Conservation (phyloP, 92 coral and sea anemone species). For the Epizoanthus scotinus region DNA sequence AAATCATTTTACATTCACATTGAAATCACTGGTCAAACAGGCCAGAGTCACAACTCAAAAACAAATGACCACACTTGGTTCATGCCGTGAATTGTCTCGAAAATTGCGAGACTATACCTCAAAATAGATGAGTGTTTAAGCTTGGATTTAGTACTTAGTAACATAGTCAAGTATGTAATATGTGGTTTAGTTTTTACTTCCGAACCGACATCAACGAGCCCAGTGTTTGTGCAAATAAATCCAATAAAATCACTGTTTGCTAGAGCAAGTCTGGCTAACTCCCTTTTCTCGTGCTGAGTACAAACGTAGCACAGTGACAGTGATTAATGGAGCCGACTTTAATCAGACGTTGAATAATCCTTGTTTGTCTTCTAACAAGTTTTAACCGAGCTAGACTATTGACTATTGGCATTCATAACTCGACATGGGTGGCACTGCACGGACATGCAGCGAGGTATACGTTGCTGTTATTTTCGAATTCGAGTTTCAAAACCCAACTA, state of each 20-base stretch:
- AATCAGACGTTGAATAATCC: not conserved
- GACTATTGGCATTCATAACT: not conserved
- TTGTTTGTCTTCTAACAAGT: not conserved
- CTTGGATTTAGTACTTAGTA: no score
- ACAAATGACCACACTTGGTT: no score
- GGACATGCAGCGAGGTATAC: no score
- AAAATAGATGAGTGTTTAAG: no score
- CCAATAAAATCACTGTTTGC: not conserved
- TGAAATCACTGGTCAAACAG: no score
- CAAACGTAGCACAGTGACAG: not conserved
- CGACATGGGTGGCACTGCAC: not conserved
- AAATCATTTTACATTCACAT: no score
- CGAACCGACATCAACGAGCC: not conserved
- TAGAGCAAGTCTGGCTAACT: no score
- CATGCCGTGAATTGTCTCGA: no score
- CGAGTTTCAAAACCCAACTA: no score
- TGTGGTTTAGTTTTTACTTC: not conserved
- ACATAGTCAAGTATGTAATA: not conserved
- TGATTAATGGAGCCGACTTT: not conserved
- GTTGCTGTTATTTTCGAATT: no score
- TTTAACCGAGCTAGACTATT: not conserved
- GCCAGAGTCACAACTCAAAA: no score
- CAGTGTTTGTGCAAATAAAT: conserved; percentile 1
- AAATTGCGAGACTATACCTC: no score
- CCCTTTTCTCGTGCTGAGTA: not conserved